A percentile compares a stretch with the other conserved stretches of the same genome.
Evolutionary conservation across 2,113 vertebrate species (phyloP).

Genomic region (Cyprinodon tularosa): DNA sequence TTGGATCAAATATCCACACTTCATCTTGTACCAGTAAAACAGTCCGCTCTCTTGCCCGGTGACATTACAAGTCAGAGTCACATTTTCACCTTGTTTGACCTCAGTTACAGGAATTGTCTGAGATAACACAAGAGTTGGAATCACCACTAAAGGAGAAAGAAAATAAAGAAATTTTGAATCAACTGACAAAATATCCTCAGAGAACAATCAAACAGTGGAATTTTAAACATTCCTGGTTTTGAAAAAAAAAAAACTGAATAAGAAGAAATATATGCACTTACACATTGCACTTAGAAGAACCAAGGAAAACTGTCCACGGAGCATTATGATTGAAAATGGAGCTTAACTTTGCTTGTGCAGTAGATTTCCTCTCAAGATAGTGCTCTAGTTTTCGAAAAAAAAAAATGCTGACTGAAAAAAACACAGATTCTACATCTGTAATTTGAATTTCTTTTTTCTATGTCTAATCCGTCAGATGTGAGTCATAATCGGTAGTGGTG

Average conservation of each 20-base stretch:
- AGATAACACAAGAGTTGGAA: background rate
- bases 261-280: background rate
- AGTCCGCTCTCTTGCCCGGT: background rate
- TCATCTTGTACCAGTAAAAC: conserved; percentile 5
- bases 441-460: background rate
- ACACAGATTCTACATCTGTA: background rate
- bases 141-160: background rate
- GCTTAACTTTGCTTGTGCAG: background rate
- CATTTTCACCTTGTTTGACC: background rate
- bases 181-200: background rate
- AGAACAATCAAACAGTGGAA: background rate
- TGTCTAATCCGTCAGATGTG: too few relatives aligned
- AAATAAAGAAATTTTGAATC: background rate
- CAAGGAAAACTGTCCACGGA: background rate
- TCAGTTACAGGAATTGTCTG: background rate
- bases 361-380: background rate
- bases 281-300: background rate
- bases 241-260: background rate
- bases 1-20: background rate
- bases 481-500: too few relatives aligned
- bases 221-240: background rate
- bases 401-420: background rate
- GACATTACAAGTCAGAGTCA: background rate
- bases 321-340: background rate
- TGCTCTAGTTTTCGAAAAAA: background rate